Conservation (phyloP, 2,888 invertebrate genomes). For the Eupithecia dodoneata region DNA sequence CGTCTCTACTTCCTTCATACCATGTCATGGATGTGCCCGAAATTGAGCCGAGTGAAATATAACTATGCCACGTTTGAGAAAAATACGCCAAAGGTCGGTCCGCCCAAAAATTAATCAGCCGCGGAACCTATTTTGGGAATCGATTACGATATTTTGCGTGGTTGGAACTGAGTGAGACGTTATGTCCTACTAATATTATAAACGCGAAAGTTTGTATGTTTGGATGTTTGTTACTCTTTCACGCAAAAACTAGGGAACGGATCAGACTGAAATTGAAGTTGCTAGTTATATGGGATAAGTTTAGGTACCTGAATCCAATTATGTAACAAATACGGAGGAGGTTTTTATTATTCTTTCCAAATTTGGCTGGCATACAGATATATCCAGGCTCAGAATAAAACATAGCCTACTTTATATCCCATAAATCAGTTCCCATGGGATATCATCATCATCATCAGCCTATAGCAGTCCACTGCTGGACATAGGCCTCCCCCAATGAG, state of each 20-base stretch:
- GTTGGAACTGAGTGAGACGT: background rate
- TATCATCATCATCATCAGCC: no score
- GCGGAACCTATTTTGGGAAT: background rate
- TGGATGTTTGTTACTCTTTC: no score
- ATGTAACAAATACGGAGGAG: background rate
- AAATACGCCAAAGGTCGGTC: constrained; percentile 4
- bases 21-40: constrained; percentile 28
- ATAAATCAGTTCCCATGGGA: no score
- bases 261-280: constrained; percentile 4
- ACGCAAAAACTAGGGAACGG: no score
- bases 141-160: constrained; percentile 1
- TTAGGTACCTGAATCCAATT: background rate
- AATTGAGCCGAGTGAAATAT: constrained; percentile 34
- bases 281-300: background rate
- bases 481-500: no score
- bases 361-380: background rate
- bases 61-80: constrained; percentile 12
- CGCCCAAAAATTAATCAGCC: constrained; percentile 11
- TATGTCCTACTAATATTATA: background rate
- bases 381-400: no score
- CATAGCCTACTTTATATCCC: no score
- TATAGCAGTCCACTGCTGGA: no score
- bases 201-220: no score
- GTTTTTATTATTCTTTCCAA: background rate
- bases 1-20: constrained; percentile 55